phyloP scores from a whole-genome alignment of 2,113 vertebrate genomes.

The Zootoca vivipara region DNA sequence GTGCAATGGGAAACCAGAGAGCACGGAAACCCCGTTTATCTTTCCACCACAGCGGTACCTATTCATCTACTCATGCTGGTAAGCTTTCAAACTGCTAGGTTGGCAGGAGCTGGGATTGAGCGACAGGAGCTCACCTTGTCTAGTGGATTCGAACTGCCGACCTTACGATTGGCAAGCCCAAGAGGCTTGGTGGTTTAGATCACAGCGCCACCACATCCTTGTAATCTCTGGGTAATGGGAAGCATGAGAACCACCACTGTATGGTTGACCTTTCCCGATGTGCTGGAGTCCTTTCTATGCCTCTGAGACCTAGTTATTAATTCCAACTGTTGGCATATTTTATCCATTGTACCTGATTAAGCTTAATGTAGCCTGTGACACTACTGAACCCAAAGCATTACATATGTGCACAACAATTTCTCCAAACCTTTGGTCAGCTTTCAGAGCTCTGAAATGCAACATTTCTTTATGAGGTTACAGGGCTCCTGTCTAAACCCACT shows the following conservation, averaged over 20 bases:
- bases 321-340: conserved; percentile 39
- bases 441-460: conserved; percentile 24
- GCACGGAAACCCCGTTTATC: too few species aligned
- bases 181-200: too few species aligned
- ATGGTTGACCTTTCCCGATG: neutral
- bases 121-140: too few species aligned
- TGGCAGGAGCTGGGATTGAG: too few species aligned
- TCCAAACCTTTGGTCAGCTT: conserved; percentile 37
- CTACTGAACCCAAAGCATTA: conserved; percentile 22
- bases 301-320: conserved; percentile 38
- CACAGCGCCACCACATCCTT: too few species aligned
- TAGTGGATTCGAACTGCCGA: too few species aligned
- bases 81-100: too few species aligned
- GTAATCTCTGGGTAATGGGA: neutral
- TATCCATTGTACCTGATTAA: conserved; percentile 59
- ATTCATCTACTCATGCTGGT: too few species aligned
- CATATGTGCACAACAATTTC: conserved; percentile 10
- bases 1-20: too few species aligned
- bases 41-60: too few species aligned
- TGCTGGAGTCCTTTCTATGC: conserved; percentile 62
- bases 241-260: neutral
- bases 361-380: neutral
- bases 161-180: too few species aligned
- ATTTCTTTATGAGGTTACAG: conserved; percentile 32
- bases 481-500: conserved; percentile 49